Percentiles rank a stretch among this genome's conserved stretches.
Evolutionary conservation across 1,140 invertebrate genomes (phyloP).

Genomic region (Hylaeus volcanicus): DNA sequence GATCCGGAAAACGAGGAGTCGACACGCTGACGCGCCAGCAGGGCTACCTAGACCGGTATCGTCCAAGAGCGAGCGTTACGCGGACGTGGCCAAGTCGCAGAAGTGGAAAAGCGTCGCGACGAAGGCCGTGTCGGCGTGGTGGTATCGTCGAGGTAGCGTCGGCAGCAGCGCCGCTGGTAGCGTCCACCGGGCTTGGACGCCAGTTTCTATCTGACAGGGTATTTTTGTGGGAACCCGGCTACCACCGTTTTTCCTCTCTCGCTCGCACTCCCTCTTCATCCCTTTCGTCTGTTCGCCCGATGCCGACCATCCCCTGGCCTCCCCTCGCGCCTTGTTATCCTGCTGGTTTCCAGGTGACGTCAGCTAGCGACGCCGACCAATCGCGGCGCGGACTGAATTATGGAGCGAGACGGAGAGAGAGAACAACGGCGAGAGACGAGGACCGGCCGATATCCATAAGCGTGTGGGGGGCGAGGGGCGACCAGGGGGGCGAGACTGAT

Average conservation of each 20-base stretch:
- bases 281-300: conserved; percentile 33
- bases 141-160: conserved; percentile 11
- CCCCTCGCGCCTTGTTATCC: conserved; percentile 67
- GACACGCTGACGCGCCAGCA: neutral
- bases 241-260: conserved; percentile 50
- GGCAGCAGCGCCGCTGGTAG: conserved; percentile 27
- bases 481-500: conserved; percentile 15
- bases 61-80: conserved; percentile 20
- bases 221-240: conserved; percentile 71
- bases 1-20: neutral
- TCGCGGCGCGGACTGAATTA: conserved; percentile 72
- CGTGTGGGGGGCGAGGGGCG: neutral
- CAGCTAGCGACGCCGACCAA: conserved; percentile 70
- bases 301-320: conserved; percentile 18
- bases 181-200: conserved; percentile 64
- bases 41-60: neutral
- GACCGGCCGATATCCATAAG: neutral
- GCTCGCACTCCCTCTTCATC: conserved; percentile 36
- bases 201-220: conserved; percentile 72
- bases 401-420: conserved; percentile 65
- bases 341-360: conserved; percentile 74
- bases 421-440: conserved; percentile 1
- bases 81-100: neutral
- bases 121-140: conserved; percentile 27
- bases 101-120: conserved; percentile 6